Percentiles rank a stretch among this genome's conserved stretches.
Conservation (phyloP, 2,797 vertebrate genomes). For the Mormyrus proboscirostris region DNA sequence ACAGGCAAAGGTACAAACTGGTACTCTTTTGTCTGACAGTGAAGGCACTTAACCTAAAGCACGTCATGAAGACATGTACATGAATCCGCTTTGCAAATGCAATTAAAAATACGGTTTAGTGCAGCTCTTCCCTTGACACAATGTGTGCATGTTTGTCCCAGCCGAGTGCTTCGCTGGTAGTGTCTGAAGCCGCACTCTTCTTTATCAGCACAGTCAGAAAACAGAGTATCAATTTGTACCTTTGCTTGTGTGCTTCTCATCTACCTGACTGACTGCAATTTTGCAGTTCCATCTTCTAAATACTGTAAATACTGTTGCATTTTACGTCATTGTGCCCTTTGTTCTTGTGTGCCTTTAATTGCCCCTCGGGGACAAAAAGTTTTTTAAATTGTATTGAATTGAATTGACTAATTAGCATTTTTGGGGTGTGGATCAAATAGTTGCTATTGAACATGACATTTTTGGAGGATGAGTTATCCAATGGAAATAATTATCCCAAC, state of each 20-base stretch:
- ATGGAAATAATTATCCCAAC: neutral
- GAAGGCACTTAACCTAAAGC: neutral
- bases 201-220: neutral
- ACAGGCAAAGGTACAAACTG: too few species aligned
- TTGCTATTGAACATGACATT: neutral
- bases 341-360: neutral
- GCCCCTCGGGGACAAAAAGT: neutral
- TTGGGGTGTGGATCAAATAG: neutral
- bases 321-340: neutral
- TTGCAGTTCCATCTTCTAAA: neutral
- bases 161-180: neutral
- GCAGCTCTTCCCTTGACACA: neutral
- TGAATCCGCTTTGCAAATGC: neutral
- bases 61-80: neutral
- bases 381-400: neutral
- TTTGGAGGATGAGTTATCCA: neutral
- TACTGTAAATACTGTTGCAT: neutral
- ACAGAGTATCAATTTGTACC: neutral
- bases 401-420: neutral
- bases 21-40: neutral
- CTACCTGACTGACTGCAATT: neutral
- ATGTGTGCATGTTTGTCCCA: neutral
- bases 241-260: neutral
- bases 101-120: neutral
- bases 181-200: neutral